Evolutionary conservation across 2,113 vertebrate genomes (phyloP).

Genomic region (Centropus unirufus): DNA sequence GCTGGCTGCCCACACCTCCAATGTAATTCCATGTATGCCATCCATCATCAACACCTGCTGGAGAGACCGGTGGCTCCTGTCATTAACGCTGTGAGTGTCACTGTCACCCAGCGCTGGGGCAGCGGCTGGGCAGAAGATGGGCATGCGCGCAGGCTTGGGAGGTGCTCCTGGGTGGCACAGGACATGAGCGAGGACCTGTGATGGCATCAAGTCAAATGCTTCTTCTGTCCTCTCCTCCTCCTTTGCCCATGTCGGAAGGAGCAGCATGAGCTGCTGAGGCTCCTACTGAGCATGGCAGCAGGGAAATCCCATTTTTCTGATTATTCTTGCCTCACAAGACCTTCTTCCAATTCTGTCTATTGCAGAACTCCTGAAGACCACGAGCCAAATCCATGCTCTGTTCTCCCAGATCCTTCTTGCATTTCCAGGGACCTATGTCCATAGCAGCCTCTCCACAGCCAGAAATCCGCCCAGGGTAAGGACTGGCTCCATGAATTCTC

Average conservation of each 20-base stretch:
- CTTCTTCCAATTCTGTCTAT: rapidly evolving
- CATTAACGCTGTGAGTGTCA: rapidly evolving
- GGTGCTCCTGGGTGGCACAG: rapidly evolving
- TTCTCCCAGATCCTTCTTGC: neutral
- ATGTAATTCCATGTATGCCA: neutral
- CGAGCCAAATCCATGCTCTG: rapidly evolving
- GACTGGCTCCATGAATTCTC: neutral
- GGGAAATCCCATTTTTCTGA: neutral
- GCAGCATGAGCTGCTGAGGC: neutral
- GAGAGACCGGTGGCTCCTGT: neutral
- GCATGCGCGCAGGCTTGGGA: neutral
- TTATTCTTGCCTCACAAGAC: neutral
- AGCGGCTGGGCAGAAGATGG: neutral
- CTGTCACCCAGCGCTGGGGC: neutral
- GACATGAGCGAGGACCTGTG: rapidly evolving
- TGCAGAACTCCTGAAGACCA: neutral
- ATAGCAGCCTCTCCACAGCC: neutral
- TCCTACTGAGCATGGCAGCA: neutral
- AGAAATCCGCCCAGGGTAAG: neutral
- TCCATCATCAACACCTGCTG: constrained; percentile 22
- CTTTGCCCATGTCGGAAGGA: rapidly evolving
- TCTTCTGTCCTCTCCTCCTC: neutral
- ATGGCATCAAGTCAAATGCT: neutral
- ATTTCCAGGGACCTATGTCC: rapidly evolving
- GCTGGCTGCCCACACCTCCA: constrained; percentile 26